Evolutionary conservation across 2,113 vertebrate genomes (phyloP).

Genomic region (Sinocyclocheilus maitianheensis): DNA sequence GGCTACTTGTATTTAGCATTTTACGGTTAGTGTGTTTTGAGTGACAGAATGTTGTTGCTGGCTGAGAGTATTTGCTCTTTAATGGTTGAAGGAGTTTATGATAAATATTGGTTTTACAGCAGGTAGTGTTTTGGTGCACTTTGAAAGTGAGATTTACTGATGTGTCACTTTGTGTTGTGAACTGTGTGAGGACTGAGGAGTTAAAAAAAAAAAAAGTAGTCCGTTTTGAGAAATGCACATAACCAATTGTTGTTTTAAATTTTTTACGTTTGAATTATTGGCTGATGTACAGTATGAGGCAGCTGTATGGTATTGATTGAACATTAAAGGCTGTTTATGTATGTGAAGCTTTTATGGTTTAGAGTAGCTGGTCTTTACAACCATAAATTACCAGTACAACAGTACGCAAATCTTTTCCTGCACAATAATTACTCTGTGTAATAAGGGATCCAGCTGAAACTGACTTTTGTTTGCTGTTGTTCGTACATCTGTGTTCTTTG

Average conservation of each 20-base stretch:
- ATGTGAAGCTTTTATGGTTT: constrained; percentile 30
- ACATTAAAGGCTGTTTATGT: constrained; percentile 15
- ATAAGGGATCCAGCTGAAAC: constrained; percentile 36
- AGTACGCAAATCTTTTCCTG: constrained; percentile 20
- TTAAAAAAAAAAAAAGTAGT: no score
- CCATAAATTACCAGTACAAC: constrained; percentile 36
- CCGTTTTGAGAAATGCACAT: no score
- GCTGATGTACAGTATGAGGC: not conserved
- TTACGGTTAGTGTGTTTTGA: no score
- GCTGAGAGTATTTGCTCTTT: no score
- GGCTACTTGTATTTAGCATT: no score
- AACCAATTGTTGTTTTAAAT: not conserved
- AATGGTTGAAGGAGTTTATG: no score
- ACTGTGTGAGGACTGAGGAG: no score
- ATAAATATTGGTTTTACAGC: no score
- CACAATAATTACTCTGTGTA: constrained; percentile 41
- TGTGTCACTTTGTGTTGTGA: no score
- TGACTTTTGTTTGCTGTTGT: constrained; percentile 32
- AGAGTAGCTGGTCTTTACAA: constrained; percentile 37
- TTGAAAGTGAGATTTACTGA: no score
- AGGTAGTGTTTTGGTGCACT: no score
- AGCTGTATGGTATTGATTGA: constrained; percentile 13
- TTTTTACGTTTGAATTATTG: not conserved
- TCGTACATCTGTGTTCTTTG: constrained; percentile 53
- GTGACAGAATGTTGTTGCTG: no score